Conservation (phyloP, 1,140 invertebrate species). For the Parapsyche elsis region DNA sequence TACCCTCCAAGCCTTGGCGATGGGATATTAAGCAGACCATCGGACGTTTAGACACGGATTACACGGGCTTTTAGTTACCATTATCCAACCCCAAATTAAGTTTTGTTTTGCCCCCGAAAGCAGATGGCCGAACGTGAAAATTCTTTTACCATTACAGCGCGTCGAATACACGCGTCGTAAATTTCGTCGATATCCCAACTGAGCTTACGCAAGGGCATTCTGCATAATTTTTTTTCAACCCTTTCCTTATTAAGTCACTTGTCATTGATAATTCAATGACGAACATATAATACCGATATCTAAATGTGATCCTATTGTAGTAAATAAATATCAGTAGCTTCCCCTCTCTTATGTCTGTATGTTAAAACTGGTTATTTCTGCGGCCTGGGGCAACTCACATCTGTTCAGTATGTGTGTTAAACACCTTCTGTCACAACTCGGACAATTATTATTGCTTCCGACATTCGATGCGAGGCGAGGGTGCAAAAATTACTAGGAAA, state of each 20-base stretch:
- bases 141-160: constrained; percentile 45
- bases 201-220: not conserved
- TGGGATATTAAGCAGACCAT: constrained; percentile 53
- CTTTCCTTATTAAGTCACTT: constrained; percentile 28
- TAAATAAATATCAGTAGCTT: constrained; percentile 39
- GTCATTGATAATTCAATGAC: constrained; percentile 25
- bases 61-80: constrained; percentile 51
- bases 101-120: constrained; percentile 44
- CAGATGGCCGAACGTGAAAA: constrained; percentile 48
- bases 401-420: constrained; percentile 55
- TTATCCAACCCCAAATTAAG: constrained; percentile 55
- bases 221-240: not conserved
- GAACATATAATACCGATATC: not conserved
- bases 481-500: constrained; percentile 24
- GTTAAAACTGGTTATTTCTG: constrained; percentile 39
- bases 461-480: constrained; percentile 10
- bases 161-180: constrained; percentile 39
- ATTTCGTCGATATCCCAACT: constrained; percentile 42
- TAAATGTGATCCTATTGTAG: constrained; percentile 23
- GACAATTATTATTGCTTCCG: constrained; percentile 33
- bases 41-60: constrained; percentile 53
- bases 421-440: constrained; percentile 55
- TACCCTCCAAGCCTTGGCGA: not conserved
- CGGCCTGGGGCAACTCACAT: constrained; percentile 49
- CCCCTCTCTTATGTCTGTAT: not conserved